phyloP scores from a whole-genome alignment of 2,888 invertebrate genomes.

The Abrostola triplasia region DNA sequence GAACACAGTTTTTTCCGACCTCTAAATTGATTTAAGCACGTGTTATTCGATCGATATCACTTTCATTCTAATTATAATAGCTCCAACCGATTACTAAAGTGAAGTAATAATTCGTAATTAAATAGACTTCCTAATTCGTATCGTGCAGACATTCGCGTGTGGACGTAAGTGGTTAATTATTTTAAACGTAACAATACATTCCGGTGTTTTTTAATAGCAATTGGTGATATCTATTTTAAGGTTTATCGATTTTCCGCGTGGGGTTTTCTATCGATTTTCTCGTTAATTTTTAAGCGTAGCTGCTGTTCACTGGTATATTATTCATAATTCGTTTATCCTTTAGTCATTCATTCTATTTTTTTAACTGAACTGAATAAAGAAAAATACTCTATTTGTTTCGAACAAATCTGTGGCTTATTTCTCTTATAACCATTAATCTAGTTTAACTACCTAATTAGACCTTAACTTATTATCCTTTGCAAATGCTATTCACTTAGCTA shows the following conservation, averaged over 20 bases:
- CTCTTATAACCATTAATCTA: too few relatives aligned
- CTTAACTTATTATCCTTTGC: constrained; percentile 10
- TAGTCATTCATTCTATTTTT: too few relatives aligned
- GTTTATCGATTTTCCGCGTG: neutral
- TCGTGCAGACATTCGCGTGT: constrained; percentile 44
- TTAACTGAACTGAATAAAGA: too few relatives aligned
- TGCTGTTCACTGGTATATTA: too few relatives aligned
- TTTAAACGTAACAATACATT: constrained; percentile 36
- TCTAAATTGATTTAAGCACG: neutral
- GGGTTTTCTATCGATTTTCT: neutral
- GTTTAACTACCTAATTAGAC: neutral
- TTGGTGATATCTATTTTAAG: neutral
- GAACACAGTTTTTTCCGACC: too few relatives aligned
- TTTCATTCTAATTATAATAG: constrained; percentile 33
- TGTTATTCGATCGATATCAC: constrained; percentile 9
- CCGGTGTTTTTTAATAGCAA: constrained; percentile 18
- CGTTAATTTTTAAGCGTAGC: neutral
- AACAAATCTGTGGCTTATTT: too few relatives aligned
- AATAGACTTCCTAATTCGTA: constrained; percentile 44
- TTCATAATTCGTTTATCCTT: too few relatives aligned
- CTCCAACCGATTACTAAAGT: constrained; percentile 15
- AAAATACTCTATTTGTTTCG: too few relatives aligned
- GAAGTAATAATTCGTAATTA: constrained; percentile 36
- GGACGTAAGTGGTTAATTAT: constrained; percentile 12
- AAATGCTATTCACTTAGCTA: constrained; percentile 32